Base-by-base conservation (phyloP, 2,113 vertebrate species). In the Guaruba guarouba region DNA sequence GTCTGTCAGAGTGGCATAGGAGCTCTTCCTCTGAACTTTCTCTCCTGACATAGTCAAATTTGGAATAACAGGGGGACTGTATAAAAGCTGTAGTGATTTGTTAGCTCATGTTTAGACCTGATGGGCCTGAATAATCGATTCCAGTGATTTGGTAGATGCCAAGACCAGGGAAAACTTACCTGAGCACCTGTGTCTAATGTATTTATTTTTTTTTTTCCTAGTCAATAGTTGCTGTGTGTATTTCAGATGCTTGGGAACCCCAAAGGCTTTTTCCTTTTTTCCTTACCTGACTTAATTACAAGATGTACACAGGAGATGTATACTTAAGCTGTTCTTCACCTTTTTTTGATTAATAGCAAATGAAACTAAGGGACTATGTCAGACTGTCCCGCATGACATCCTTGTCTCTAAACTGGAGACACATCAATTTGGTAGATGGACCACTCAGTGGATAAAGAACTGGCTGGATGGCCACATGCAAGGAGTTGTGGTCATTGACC, bases 201-300 rank as follows among this genome's bases (percentile, higher is more conserved):
- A 0, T 39, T 24, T 2, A 0, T 37, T 6, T 8, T 17, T 43
- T 75, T 54, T 64, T 13, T 3, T 4, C 11, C 24, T 76, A 31
- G 7, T 44, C 44, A 57, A 0, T 46, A 63, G 24, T 27, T 71
- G 14, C 17, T 79, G 35, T 64, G 29, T 5, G 1, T 33, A 17
- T 43, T 82, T 13, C 29, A 75, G 10, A 11, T 81, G 17, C 37
- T 77, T 84, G 70, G 46, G 48, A 46, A 7, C 28, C 7, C 33
- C 31, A 59, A 33, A 83, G 31, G 18, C 5, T 39, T 75, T 94
- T 78, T 61, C 20, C 17, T 84, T 46, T 75, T 94, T 75, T 52
- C 35, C 27, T 84, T 52, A 6, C 31, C 22, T 88, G 37, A 62
- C 43, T 78, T 24, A 33, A 29, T 19, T 86, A 22, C 37, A 74